Conservation (phyloP, 2,888 invertebrate species). For the Philaethria dido region DNA sequence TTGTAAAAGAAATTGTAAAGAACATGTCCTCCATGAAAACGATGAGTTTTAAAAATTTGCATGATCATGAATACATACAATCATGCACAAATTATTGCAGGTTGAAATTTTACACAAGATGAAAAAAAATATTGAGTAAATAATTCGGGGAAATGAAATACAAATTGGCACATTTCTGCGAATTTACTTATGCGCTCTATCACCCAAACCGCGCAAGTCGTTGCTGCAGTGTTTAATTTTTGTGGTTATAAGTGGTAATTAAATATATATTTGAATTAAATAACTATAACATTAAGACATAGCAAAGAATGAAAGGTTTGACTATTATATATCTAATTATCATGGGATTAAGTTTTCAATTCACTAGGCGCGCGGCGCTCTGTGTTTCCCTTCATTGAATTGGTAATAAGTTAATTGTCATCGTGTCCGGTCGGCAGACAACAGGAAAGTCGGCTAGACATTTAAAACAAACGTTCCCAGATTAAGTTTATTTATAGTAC, state of each 20-base stretch:
- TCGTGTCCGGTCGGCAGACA: slow-evolving; percentile 52
- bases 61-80: no score
- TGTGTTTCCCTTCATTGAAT: slow-evolving; percentile 74
- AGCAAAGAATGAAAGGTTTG: slow-evolving; percentile 1
- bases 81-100: no score
- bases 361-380: slow-evolving; percentile 53
- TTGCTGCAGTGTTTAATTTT: no score
- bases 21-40: no score
- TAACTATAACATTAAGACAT: not conserved
- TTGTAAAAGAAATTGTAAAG: no score
- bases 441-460: slow-evolving; percentile 39
- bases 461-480: slow-evolving; percentile 14
- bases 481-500: slow-evolving; percentile 28
- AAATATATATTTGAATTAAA: not conserved
- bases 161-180: not conserved
- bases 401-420: slow-evolving; percentile 72
- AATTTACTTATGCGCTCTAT: not conserved
- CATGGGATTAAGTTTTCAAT: slow-evolving; percentile 43
- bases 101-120: no score
- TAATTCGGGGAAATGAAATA: not conserved
- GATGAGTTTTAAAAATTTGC: no score
- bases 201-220: no score
- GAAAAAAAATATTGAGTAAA: no score
- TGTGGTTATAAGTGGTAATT: not conserved
- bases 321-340: slow-evolving; percentile 20